A percentile compares a stretch with the other conserved stretches of the same genome.
Conservation (phyloP, 2,113 vertebrate genomes). For the Prunella fulvescens region DNA sequence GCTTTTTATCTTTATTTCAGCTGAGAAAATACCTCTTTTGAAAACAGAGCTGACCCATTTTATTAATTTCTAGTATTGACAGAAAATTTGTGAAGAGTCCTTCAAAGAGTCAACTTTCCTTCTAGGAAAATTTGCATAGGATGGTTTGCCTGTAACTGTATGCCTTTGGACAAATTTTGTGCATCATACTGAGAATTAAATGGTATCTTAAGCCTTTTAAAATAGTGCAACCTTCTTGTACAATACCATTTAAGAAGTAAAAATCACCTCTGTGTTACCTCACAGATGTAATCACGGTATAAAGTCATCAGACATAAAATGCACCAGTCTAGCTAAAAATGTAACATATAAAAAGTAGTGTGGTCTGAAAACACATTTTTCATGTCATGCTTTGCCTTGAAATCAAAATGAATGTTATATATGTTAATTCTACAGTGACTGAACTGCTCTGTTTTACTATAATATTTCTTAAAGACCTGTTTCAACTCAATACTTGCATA, state of each 20-base stretch:
- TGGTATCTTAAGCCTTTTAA: not conserved
- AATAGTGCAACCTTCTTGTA: not conserved
- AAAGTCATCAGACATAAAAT: not conserved
- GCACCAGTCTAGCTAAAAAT: not conserved
- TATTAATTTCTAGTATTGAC: not conserved
- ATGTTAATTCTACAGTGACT: not conserved
- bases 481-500: not conserved
- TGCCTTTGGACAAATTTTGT: not conserved
- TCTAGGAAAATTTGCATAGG: not conserved
- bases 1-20: not conserved
- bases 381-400: not conserved
- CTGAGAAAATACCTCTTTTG: not conserved
- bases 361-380: not conserved
- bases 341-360: fast-evolving
- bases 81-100: not conserved
- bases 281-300: not conserved
- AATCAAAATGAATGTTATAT: not conserved
- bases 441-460: not conserved
- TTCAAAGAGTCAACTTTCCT: not conserved
- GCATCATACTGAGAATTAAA: not conserved
- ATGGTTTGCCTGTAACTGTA: not conserved
- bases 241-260: not conserved
- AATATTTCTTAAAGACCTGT: not conserved
- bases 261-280: not conserved
- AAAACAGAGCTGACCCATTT: not conserved